Evolutionary conservation across 1,140 invertebrate genomes (phyloP).

Genomic region (Archivesica marissinica): DNA sequence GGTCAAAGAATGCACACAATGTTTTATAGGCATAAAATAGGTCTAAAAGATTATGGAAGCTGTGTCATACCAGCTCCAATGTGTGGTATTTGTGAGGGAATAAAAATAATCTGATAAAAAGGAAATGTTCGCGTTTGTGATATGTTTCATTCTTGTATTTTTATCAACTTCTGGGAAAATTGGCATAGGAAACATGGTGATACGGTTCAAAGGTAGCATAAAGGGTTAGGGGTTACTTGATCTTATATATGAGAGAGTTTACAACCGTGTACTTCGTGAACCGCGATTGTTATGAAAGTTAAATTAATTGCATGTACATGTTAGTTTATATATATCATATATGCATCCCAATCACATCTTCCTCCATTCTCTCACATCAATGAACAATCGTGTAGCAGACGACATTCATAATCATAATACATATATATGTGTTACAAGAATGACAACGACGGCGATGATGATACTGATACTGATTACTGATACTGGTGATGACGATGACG

Average conservation of each 20-base stretch:
- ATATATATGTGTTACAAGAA: neutral
- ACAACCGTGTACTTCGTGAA: slow-evolving; percentile 9
- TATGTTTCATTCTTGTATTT: slow-evolving; percentile 8
- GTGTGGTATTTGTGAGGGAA: neutral
- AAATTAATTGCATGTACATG: too few species aligned
- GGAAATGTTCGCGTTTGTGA: neutral
- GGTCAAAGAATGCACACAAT: slow-evolving; percentile 18
- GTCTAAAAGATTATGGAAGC: neutral
- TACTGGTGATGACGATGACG: neutral
- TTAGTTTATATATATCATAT: too few species aligned
- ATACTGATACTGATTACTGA: neutral
- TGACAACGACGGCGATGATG: too few species aligned
- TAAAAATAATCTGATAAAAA: slow-evolving; percentile 4
- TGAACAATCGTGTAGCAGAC: neutral
- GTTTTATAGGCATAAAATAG: neutral
- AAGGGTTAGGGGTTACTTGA: neutral
- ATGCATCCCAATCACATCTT: too few species aligned
- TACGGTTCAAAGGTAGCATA: slow-evolving; percentile 17
- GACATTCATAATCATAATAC: neutral
- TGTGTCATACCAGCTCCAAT: neutral
- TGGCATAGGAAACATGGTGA: neutral
- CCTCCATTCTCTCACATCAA: neutral
- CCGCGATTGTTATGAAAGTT: too few species aligned
- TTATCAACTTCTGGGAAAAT: neutral
- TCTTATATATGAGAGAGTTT: neutral